phyloP scores from a whole-genome alignment of 2,888 invertebrate species.

The Seira sanloemensis region DNA sequence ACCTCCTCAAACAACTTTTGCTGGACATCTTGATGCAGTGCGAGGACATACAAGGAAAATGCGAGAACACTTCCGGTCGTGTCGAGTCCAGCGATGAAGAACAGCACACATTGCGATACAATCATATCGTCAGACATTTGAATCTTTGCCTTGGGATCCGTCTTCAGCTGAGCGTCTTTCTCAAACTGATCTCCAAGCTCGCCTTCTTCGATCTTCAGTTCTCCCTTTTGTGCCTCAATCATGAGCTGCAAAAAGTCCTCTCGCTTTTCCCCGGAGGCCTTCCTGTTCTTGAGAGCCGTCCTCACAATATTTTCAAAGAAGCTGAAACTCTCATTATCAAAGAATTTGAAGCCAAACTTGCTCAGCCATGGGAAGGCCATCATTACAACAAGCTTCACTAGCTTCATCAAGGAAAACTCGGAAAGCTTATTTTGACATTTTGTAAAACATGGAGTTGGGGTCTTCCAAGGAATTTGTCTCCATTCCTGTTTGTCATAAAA shows the following conservation, averaged over 20 bases:
- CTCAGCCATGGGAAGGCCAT: slow-evolving; percentile 8
- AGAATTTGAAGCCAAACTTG: background rate
- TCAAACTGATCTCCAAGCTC: background rate
- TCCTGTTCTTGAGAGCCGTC: background rate
- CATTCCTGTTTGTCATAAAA: no score
- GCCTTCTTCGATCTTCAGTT: slow-evolving; percentile 8
- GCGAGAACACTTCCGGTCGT: slow-evolving; percentile 81
- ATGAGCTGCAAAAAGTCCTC: background rate
- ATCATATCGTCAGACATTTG: slow-evolving; percentile 78
- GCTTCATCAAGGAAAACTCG: no score
- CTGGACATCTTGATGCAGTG: slow-evolving; percentile 78
- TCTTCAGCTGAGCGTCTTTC: background rate
- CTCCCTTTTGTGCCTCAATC: background rate
- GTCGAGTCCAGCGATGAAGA: slow-evolving; percentile 81
- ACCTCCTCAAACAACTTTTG: slow-evolving; percentile 78
- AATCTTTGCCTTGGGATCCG: no score
- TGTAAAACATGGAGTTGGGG: background rate
- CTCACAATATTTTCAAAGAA: background rate
- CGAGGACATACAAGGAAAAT: slow-evolving; percentile 79
- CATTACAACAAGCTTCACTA: slow-evolving; percentile 6
- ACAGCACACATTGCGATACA: slow-evolving; percentile 79
- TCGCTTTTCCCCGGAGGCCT: background rate
- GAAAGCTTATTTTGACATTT: slow-evolving; percentile 59
- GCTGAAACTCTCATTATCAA: background rate
- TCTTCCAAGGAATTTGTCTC: background rate